Evolutionary conservation across 2,113 vertebrate genomes (phyloP), one percentile per base, ranked within the genome.

Genomic region (Phocoena sinus): DNA sequence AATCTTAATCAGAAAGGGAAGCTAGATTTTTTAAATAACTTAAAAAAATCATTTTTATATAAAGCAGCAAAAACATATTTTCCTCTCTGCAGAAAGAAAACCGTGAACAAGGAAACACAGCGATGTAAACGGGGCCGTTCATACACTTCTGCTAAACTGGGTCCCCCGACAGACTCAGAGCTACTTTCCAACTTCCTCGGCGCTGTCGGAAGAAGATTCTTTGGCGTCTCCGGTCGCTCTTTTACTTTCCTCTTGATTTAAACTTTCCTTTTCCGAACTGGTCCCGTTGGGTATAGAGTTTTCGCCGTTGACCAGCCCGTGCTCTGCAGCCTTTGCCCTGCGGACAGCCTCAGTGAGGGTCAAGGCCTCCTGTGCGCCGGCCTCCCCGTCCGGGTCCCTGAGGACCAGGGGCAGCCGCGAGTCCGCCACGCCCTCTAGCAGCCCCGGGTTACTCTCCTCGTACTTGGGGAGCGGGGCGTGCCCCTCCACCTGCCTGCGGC

Each of bases 361-460:
- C 94, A 99, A 96, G 96, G 98, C 98, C 97, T 98, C 98, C 89
- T 98, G 98, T 71, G 97, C 98, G 47, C 98, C 98, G 18, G 98
- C 98, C 36, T 99, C 99, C 89, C 98, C 99, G 87, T 99, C 99
- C 33, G 99, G 98, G 98, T 99, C 99, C 80, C 98, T 98, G 97
- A 99, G 97, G 93, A 99, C 99, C 86, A 99, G 98, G 4, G 99
- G 99, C 67, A 99, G 99, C 96, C 99, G 99, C 5, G 99, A 98
- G 92, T 99, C 99, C 1, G 98, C 97, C 77, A 98, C 98, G 12
- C 98, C 98, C 98, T 99, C 99, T 97, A 99, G 84, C 97, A 99
- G 98, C 91, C 99, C 99, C 20, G 99, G 99, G 97, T 99, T 99
- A 62, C 99, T 99, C 95, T 99, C 99, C 97, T 99, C 99, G 0